Evolutionary conservation across 2,888 invertebrate species (phyloP).

Genomic region (Homarus gammarus): DNA sequence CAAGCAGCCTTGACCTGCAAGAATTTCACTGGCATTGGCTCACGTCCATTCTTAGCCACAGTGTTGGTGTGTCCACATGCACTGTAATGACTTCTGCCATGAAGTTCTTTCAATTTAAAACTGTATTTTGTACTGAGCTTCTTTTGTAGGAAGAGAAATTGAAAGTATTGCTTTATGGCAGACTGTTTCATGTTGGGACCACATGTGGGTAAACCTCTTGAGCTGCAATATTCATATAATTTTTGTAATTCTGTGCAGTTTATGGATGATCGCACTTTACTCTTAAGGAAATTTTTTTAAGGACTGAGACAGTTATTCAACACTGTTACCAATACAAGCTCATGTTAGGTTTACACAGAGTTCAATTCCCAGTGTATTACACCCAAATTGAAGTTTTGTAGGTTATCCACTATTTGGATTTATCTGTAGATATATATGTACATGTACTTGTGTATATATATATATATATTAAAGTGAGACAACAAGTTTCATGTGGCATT

Average conservation of each 20-base stretch:
- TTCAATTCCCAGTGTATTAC: not conserved
- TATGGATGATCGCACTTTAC: not conserved
- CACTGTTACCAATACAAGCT: not conserved
- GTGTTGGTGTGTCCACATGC: constrained; percentile 54
- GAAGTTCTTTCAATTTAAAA: constrained; percentile 54
- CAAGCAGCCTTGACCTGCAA: constrained; percentile 48
- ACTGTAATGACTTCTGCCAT: constrained; percentile 52
- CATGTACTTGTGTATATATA: constrained; percentile 12
- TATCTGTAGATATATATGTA: not conserved
- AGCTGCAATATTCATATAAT: constrained; percentile 37
- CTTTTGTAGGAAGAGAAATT: constrained; percentile 59
- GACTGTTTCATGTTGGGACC: constrained; percentile 58
- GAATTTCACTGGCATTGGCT: constrained; percentile 62
- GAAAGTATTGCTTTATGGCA: constrained; percentile 62
- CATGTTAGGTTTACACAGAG: not conserved
- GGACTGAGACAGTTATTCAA: not conserved
- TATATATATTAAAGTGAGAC: constrained; percentile 32
- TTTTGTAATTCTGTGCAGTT: not conserved
- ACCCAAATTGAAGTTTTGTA: constrained; percentile 21
- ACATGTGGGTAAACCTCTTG: constrained; percentile 31
- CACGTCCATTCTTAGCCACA: constrained; percentile 53
- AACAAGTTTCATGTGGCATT: constrained; percentile 39
- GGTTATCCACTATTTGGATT: constrained; percentile 11
- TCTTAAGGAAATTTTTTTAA: not conserved
- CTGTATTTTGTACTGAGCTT: constrained; percentile 62